These are phyloP conservation scores for Zosterops pallidus DNA, from an alignment of 2,113 vertebrate species.

Conservation along the genomic window DNA sequence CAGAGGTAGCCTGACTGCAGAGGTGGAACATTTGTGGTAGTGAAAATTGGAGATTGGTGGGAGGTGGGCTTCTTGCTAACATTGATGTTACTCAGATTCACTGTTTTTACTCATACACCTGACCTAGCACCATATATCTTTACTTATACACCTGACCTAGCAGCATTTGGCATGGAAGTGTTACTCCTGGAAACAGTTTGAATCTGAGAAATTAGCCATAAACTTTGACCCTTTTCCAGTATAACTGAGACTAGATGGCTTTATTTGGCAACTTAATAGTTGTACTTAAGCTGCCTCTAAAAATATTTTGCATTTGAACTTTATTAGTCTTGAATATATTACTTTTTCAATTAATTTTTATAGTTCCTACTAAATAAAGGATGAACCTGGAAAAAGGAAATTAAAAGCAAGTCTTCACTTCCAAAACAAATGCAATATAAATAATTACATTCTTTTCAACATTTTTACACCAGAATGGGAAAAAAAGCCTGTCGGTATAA, in stretches of 20 bases:
- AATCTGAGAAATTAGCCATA: not conserved
- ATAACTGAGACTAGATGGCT: not conserved
- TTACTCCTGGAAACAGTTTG: not conserved
- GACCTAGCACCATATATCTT: not conserved
- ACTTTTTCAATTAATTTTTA: constrained; percentile 3
- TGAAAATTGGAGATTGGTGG: not conserved
- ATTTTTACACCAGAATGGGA: not conserved
- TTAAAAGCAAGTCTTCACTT: not conserved
- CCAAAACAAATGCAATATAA: not conserved
- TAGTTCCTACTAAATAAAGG: not conserved
- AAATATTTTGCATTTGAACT: constrained; percentile 33
- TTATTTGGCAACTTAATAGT: constrained; percentile 19
- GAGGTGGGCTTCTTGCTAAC: not conserved
- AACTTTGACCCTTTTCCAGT: not conserved
- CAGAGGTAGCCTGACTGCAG: not conserved
- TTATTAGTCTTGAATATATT: not conserved
- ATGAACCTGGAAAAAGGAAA: not conserved
- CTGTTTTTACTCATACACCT: not conserved
- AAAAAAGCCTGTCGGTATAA: not conserved
- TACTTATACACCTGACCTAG: not conserved
- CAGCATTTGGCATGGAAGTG: not conserved
- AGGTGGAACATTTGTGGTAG: not conserved
- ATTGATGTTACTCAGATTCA: not conserved
- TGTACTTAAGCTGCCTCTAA: not conserved
- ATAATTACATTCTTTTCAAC: not conserved